Evolutionary conservation across 1,140 invertebrate genomes (phyloP).

Genomic region (Diplogasteroides magnus): DNA sequence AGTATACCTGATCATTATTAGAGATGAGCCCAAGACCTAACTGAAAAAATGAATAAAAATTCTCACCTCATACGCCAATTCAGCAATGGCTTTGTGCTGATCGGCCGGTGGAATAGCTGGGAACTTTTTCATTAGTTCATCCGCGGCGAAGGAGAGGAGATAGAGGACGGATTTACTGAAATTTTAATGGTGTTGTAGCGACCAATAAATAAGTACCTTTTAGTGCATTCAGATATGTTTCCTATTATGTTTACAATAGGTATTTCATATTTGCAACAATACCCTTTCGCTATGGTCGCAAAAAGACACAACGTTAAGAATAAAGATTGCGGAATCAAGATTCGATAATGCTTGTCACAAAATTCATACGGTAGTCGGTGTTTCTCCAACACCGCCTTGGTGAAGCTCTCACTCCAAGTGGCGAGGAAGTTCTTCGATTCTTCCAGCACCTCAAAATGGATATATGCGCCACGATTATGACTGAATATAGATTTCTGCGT

Average conservation of each 20-base stretch:
- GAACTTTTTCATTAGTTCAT: neutral
- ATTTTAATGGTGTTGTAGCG: too few relatives aligned
- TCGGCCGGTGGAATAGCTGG: neutral
- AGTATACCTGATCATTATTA: too few relatives aligned
- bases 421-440: slow-evolving; percentile 22
- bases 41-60: too few relatives aligned
- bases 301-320: too few relatives aligned
- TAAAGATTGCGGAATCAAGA: too few relatives aligned
- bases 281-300: too few relatives aligned
- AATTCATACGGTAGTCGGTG: neutral
- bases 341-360: too few relatives aligned
- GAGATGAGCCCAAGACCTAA: too few relatives aligned
- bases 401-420: slow-evolving; percentile 19
- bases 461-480: neutral
- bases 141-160: neutral
- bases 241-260: too few relatives aligned
- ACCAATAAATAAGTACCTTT: too few relatives aligned
- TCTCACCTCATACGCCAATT: neutral
- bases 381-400: neutral
- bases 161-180: neutral
- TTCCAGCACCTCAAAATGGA: slow-evolving; percentile 15
- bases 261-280: too few relatives aligned
- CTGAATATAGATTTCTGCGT: neutral
- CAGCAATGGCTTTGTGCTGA: neutral
- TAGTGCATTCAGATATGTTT: too few relatives aligned